A percentile compares a stretch with the other conserved stretches of the same genome.
phyloP scores from a whole-genome alignment of 2,797 vertebrate species.

The Anguilla pacifica region DNA sequence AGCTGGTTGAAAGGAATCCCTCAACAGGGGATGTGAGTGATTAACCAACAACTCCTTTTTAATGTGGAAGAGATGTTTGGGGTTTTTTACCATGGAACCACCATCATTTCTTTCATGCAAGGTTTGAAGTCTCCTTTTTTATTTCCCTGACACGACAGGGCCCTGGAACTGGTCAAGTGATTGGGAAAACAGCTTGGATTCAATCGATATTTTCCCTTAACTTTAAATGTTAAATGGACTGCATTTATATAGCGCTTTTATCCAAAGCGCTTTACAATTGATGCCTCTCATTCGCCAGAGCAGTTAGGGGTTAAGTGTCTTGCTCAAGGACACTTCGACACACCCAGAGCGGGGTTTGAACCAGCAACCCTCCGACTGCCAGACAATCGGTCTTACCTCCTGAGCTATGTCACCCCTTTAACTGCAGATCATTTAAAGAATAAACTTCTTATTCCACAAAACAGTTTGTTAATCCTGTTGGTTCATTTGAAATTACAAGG shows the following conservation, averaged over 20 bases:
- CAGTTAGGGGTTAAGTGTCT: no score
- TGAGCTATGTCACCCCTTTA: no score
- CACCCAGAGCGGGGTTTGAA: no score
- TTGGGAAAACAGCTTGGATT: neutral
- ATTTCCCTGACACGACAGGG: neutral
- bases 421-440: neutral
- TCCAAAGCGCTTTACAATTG: no score
- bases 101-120: neutral
- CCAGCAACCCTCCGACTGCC: no score
- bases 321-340: no score
- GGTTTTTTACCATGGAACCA: neutral
- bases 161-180: neutral
- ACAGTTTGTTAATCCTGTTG: neutral
- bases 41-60: neutral
- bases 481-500: neutral
- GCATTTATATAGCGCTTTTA: no score
- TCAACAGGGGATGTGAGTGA: slow-evolving; percentile 1
- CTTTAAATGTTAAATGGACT: no score
- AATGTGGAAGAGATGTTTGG: neutral
- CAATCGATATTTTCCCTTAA: neutral
- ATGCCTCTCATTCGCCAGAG: no score
- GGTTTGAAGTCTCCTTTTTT: neutral
- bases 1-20: neutral
- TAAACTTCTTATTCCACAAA: neutral
- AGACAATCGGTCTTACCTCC: no score